A percentile compares a stretch with the other conserved stretches of the same genome.
Conservation (phyloP, 2,888 invertebrate species). For the Pterostichus niger region DNA sequence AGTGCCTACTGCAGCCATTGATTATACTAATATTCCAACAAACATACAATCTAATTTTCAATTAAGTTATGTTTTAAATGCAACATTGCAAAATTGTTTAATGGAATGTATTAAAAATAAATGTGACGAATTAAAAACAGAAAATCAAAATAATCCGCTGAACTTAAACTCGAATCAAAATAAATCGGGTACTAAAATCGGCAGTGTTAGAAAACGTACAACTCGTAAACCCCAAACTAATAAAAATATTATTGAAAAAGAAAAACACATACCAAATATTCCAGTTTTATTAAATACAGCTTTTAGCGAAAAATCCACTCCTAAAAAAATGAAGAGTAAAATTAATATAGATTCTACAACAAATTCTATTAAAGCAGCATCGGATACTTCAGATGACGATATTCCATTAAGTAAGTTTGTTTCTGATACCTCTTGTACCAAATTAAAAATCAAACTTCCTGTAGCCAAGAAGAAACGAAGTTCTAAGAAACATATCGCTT, state of each 20-base stretch:
- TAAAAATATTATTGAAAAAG: constrained; percentile 23
- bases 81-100: constrained; percentile 62
- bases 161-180: constrained; percentile 9
- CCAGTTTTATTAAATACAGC: constrained; percentile 54
- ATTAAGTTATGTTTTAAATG: constrained; percentile 62
- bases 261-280: constrained; percentile 54
- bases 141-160: constrained; percentile 51
- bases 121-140: constrained; percentile 61
- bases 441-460: constrained; percentile 63
- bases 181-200: constrained; percentile 58
- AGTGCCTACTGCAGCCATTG: constrained; percentile 37
- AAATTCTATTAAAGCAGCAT: constrained; percentile 34
- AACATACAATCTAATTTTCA: constrained; percentile 55
- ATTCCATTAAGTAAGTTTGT: constrained; percentile 64
- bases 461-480: constrained; percentile 63
- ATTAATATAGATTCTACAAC: constrained; percentile 1
- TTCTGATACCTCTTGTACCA: constrained; percentile 11
- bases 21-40: constrained; percentile 24
- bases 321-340: constrained; percentile 23
- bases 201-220: constrained; percentile 53
- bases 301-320: constrained; percentile 48
- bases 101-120: constrained; percentile 66
- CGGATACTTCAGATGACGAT: constrained; percentile 63
- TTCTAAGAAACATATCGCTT: constrained; percentile 60
- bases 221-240: constrained; percentile 31